These are phyloP conservation scores for Erythrolamprus reginae DNA, from an alignment of 2,113 vertebrate genomes.

Conservation along the genomic window DNA sequence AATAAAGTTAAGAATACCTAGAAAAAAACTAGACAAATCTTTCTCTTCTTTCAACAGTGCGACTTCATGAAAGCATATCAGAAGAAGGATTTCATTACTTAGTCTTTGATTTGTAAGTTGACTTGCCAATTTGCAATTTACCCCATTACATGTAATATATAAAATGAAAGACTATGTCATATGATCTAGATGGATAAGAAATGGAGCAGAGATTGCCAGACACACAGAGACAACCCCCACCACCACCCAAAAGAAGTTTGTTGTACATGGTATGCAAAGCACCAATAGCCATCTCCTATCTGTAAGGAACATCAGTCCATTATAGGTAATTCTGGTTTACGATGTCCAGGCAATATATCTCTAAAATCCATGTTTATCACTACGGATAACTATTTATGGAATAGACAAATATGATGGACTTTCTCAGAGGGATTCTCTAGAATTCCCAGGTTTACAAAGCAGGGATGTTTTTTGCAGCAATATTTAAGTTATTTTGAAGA, in stretches of 20 bases:
- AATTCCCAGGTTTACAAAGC: background rate
- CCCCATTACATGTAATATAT: background rate
- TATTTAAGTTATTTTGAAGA: too few relatives aligned
- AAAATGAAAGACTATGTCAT: background rate
- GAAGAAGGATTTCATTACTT: slow-evolving; percentile 85
- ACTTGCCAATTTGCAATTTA: background rate
- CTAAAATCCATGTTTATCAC: background rate
- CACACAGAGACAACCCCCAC: too few relatives aligned
- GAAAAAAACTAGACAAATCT: slow-evolving; percentile 20
- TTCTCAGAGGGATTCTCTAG: background rate
- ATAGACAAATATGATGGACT: background rate
- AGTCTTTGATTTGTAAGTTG: slow-evolving; percentile 87
- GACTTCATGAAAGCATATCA: slow-evolving; percentile 86
- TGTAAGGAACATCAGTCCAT: background rate
- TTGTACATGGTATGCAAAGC: background rate
- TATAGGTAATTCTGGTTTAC: background rate
- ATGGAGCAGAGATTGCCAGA: background rate
- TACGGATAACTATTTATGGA: background rate
- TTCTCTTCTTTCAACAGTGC: slow-evolving; percentile 62
- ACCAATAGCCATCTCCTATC: background rate
- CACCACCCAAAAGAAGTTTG: too few relatives aligned
- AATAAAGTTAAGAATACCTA: background rate
- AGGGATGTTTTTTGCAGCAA: background rate
- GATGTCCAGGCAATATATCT: background rate
- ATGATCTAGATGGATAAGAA: background rate